Conservation (phyloP, 1,140 invertebrate species). For the Neoseiulus cucumeris region DNA sequence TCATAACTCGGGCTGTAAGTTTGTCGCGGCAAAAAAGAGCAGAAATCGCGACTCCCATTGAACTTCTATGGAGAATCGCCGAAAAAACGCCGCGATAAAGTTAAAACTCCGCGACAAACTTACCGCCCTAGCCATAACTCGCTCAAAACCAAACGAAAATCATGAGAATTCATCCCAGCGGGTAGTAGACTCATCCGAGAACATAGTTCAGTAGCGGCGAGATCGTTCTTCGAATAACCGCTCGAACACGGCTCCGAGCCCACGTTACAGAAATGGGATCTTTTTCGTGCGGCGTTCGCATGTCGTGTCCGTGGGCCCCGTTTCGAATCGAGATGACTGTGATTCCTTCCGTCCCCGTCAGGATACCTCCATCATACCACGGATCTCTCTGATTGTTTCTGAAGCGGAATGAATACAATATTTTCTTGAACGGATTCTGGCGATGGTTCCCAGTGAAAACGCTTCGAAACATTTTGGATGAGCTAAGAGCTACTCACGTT, state of each 20-base stretch:
- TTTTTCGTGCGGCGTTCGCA: conserved; percentile 5
- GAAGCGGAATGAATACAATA: conserved; percentile 21
- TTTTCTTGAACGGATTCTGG: too few relatives aligned
- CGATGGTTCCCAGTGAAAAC: neutral
- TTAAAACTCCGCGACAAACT: too few relatives aligned
- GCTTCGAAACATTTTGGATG: neutral
- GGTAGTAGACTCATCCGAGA: conserved; percentile 4
- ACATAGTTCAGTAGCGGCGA: neutral
- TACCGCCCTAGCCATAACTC: too few relatives aligned
- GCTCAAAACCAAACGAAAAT: too few relatives aligned
- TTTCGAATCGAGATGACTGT: conserved; percentile 3
- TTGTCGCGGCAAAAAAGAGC: too few relatives aligned
- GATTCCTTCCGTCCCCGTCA: conserved; percentile 22
- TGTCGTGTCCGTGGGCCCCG: conserved; percentile 2
- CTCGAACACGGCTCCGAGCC: conserved; percentile 6
- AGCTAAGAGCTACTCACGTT: conserved; percentile 29
- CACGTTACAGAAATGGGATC: conserved; percentile 4
- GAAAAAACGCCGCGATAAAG: too few relatives aligned
- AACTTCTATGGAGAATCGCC: too few relatives aligned
- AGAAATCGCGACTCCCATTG: too few relatives aligned
- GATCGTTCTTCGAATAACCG: neutral
- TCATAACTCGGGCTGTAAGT: too few relatives aligned
- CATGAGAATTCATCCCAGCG: too few relatives aligned
- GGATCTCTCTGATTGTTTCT: conserved; percentile 77
- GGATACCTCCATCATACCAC: conserved; percentile 68